Percentiles rank a stretch among this genome's conserved stretches.
phyloP scores from a whole-genome alignment of 2,888 invertebrate genomes.

The Hofmannophila pseudospretella region DNA sequence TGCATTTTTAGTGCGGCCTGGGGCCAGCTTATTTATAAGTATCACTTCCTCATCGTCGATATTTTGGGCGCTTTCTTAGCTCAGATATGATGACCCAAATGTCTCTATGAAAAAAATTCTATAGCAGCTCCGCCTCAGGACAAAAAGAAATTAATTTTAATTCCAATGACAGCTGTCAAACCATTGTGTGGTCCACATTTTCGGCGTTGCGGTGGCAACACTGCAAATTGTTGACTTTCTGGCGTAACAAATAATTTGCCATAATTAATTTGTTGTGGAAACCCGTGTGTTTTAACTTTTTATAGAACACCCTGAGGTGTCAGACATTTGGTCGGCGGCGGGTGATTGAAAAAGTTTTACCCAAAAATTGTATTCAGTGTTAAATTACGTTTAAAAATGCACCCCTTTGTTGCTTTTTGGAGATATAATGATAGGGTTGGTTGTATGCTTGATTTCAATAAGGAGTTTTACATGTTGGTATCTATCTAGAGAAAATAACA shows the following conservation, averaged over 20 bases:
- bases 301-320: slow-evolving; percentile 45
- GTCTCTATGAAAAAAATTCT: no score
- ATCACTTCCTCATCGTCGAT: no score
- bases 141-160: background rate
- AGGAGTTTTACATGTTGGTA: background rate
- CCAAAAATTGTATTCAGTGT: background rate
- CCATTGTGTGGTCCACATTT: slow-evolving; percentile 39
- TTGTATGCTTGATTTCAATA: background rate
- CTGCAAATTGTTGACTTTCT: slow-evolving; percentile 20
- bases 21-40: no score
- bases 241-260: slow-evolving; percentile 12
- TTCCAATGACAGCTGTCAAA: slow-evolving; percentile 34
- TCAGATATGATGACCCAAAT: no score
- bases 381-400: background rate
- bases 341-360: slow-evolving; percentile 23
- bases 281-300: background rate
- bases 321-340: slow-evolving; percentile 49
- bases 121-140: background rate
- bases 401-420: background rate
- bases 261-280: slow-evolving; percentile 9
- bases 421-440: background rate
- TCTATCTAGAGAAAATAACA: no score
- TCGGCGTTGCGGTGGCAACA: slow-evolving; percentile 24
- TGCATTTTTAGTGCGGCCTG: no score
- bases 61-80: no score